Percentiles rank a stretch among this genome's conserved stretches.
phyloP scores from a whole-genome alignment of 53 echinoderm and acorn worm species.

The Antedon mediterranea region DNA sequence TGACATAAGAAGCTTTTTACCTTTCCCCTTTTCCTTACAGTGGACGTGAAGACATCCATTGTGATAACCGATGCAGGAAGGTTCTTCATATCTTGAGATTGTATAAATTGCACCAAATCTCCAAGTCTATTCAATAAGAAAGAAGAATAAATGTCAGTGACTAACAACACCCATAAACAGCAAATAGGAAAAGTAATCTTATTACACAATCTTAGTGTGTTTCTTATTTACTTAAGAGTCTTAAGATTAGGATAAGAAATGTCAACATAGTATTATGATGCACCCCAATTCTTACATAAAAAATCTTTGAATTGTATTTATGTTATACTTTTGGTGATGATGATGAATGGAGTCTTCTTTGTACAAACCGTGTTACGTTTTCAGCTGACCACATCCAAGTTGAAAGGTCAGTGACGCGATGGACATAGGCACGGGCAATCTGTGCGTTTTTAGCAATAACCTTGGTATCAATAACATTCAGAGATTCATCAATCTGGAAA shows the following conservation, averaged over 20 bases:
- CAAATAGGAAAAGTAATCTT: too few species aligned
- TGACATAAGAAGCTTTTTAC: too few species aligned
- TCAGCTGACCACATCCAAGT: conserved; percentile 37
- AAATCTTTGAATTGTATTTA: too few species aligned
- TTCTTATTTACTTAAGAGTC: too few species aligned
- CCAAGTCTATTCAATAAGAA: not conserved
- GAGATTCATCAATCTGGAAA: not conserved
- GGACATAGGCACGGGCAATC: conserved; percentile 21
- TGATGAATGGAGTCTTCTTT: not conserved
- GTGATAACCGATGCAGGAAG: not conserved
- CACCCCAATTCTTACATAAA: too few species aligned
- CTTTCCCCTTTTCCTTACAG: not conserved
- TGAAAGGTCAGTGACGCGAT: not conserved
- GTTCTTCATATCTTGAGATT: not conserved
- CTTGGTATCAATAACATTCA: not conserved
- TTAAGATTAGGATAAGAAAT: too few species aligned
- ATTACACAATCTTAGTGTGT: too few species aligned
- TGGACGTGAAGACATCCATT: not conserved
- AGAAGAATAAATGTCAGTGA: not conserved
- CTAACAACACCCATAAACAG: too few species aligned
- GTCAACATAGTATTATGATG: too few species aligned
- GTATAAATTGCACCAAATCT: not conserved
- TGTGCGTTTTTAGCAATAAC: not conserved
- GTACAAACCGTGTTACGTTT: conserved; percentile 28
- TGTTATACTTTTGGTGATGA: too few species aligned